Percentiles rank a stretch among this genome's conserved stretches.
These are phyloP conservation scores for Lepidothrix coronata DNA, from an alignment of 2,113 vertebrate genomes.

Conservation along the genomic window DNA sequence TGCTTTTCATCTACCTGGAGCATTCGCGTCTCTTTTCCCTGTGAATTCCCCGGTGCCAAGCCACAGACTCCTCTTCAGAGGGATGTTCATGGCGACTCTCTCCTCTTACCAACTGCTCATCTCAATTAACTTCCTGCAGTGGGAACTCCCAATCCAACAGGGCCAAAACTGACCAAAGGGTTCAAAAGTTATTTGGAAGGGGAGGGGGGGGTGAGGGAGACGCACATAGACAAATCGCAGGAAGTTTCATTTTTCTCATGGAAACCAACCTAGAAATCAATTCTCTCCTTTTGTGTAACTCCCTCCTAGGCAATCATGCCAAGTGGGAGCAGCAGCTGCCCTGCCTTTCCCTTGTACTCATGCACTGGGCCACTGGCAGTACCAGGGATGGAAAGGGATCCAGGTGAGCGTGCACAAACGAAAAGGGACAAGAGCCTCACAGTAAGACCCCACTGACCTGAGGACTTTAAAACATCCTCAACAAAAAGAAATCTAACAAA, in stretches of 20 bases:
- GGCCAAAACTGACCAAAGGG: background rate
- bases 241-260: background rate
- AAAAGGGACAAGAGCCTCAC: background rate
- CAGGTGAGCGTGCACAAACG: accelerated
- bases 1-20: background rate
- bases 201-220: background rate
- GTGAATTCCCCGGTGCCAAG: background rate
- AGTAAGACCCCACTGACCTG: background rate
- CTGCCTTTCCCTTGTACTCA: background rate
- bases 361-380: background rate
- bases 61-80: background rate
- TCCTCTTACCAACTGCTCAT: background rate
- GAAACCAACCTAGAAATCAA: background rate
- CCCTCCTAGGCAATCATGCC: background rate
- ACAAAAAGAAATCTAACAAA: background rate
- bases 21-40: accelerated
- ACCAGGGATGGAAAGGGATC: background rate
- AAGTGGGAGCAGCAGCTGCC: background rate
- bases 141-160: background rate
- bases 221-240: background rate
- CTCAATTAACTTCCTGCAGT: background rate
- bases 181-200: slow-evolving; percentile 28
- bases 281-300: background rate
- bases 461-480: background rate
- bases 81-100: background rate